Evolutionary conservation across 2,113 vertebrate genomes (phyloP).

Genomic region (Microcebus murinus): DNA sequence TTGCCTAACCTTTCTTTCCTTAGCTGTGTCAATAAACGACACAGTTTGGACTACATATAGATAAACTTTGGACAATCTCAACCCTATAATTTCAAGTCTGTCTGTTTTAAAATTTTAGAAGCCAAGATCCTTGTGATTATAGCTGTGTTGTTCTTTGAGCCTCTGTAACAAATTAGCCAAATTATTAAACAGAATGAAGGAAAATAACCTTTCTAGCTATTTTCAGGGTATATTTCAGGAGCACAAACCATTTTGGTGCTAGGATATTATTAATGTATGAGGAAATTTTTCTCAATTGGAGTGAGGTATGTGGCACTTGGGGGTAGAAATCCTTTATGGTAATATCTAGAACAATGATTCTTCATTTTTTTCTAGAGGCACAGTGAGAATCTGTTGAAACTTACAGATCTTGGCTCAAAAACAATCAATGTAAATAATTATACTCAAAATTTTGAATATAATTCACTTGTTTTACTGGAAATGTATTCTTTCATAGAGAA

Average conservation of each 20-base stretch:
- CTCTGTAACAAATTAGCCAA: not conserved
- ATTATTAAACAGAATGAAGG: conserved; percentile 24
- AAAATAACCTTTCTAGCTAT: not conserved
- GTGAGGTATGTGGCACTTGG: not conserved
- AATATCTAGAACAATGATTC: not conserved
- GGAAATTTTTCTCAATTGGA: not conserved
- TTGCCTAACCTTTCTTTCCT: not conserved
- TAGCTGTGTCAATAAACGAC: conserved; percentile 18
- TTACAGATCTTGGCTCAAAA: not conserved
- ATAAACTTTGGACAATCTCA: not conserved
- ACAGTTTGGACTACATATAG: not conserved
- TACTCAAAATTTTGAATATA: not conserved
- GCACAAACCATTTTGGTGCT: not conserved
- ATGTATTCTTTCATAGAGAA: conserved; percentile 19
- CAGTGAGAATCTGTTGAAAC: not conserved
- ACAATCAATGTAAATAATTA: not conserved
- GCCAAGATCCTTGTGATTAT: not conserved
- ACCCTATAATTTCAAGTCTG: not conserved
- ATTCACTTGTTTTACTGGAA: not conserved
- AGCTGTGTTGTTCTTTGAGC: not conserved
- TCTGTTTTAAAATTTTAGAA: conserved; percentile 37
- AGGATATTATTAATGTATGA: not conserved
- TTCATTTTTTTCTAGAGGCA: not conserved
- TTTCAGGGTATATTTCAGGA: conserved; percentile 14
- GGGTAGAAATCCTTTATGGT: not conserved